Evolutionary conservation across 2,888 invertebrate genomes (phyloP), one percentile per base, ranked within the genome.

Genomic region (Thecocarcelia acutangulata): DNA sequence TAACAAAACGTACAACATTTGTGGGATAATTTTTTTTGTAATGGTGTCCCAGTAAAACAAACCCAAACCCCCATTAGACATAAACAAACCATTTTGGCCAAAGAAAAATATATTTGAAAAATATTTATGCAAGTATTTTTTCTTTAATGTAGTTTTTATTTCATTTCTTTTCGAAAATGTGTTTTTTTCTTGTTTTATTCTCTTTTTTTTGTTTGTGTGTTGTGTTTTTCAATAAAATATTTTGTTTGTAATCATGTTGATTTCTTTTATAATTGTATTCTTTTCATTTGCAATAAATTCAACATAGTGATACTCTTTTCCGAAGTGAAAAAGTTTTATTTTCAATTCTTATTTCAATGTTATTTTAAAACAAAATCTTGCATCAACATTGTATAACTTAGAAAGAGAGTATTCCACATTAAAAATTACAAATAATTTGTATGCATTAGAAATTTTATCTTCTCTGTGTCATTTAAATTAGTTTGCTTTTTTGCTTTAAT

Each of bases 171-270:
- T 84, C 63, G 76, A 64, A 82, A 80, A 78, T 79, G 70, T 78
- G 70, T 75, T 68, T 78, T 61, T 77, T 24, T 24, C 42, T 5
- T 52, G 4, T 76, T 58, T 50, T 72, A 61, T 75, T 82, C 70
- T 72, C 28, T 61, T 46, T 75, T 76, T 75, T 84, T 61, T 79
- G 42, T 79, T 50, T 59, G 40, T 75, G 24, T 50, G 40, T 79
- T 69, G 73, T 69, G 21, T 66, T 73, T 72, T 78, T 82, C 73
- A 84, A 84, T 84, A 83, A 84, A 82, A 84, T 80, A 84, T 73
- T 78, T 56, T 73, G n/a, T 77, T 74, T 33, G 63, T 79, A 73
- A 76, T 80, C 70, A 76, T 73, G 70, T 73, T 69, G 54, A 54
- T 54, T 68, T 64, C 19, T 66, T 73, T 73, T 58, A 68, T 64